phyloP scores from a whole-genome alignment of 2,797 vertebrate species.

The Bradypus variegatus region DNA sequence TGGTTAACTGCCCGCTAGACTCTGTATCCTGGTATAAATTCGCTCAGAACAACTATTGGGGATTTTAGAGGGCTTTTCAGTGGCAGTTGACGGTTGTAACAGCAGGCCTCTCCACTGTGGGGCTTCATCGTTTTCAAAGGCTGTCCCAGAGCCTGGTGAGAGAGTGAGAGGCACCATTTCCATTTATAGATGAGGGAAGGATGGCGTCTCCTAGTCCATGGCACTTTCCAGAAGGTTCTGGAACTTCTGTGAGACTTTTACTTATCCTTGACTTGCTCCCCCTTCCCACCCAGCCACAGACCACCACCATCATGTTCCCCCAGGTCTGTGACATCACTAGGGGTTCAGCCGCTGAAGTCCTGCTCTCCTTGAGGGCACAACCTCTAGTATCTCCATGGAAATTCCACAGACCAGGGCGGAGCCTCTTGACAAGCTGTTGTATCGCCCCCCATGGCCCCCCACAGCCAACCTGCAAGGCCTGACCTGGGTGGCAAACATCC shows the following conservation, averaged over 20 bases:
- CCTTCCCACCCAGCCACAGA: too few relatives aligned
- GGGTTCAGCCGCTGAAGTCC: background rate
- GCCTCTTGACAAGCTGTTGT: too few relatives aligned
- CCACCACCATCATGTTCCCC: background rate
- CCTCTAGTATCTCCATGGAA: background rate
- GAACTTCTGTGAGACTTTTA: background rate
- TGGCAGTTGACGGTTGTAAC: rapidly evolving
- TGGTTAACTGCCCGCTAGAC: rapidly evolving
- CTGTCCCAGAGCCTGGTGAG: background rate
- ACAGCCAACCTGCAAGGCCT: background rate
- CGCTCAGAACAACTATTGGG: too few relatives aligned
- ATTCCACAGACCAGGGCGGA: background rate
- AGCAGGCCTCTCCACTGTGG: rapidly evolving
- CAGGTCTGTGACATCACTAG: background rate
- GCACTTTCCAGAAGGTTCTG: background rate
- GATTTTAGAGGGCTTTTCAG: too few relatives aligned
- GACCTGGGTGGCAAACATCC: background rate
- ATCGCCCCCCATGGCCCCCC: rapidly evolving
- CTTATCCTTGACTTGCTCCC: background rate
- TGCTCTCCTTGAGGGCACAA: rapidly evolving
- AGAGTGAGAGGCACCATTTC: background rate
- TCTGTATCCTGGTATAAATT: too few relatives aligned
- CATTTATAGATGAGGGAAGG: background rate
- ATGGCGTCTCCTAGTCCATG: background rate
- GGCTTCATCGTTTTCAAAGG: rapidly evolving